Conservation (phyloP, 2,888 invertebrate species). For the Heliconius cydno region DNA sequence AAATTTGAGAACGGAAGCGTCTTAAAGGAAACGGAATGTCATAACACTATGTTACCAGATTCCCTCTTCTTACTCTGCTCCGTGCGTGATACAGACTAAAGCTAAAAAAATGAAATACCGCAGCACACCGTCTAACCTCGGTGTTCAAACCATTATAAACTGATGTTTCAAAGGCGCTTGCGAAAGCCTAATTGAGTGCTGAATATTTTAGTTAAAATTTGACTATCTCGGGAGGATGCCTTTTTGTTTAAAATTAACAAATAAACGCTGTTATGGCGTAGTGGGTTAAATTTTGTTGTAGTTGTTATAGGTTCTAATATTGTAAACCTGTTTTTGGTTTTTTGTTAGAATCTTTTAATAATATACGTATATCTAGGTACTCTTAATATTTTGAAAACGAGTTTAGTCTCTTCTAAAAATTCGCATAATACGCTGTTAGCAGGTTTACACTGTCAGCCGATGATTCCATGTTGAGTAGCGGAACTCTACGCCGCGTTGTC, state of each 20-base stretch:
- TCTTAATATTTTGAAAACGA: no score
- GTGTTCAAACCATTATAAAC: constrained; percentile 20
- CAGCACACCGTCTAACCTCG: neutral
- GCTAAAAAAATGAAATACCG: neutral
- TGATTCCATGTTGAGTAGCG: neutral
- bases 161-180: constrained; percentile 16
- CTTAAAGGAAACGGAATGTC: neutral
- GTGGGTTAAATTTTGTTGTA: neutral
- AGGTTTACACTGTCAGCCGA: no score
- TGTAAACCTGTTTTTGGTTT: no score
- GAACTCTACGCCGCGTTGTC: neutral
- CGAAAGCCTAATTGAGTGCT: constrained; percentile 22
- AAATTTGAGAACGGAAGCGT: neutral
- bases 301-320: no score
- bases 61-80: neutral
- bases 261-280: neutral
- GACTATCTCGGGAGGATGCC: constrained; percentile 17
- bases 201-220: constrained; percentile 27
- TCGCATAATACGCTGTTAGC: no score
- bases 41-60: neutral
- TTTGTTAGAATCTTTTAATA: no score
- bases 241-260: constrained; percentile 22
- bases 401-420: no score
- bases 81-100: neutral
- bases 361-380: no score